A percentile compares a stretch with the other conserved stretches of the same genome.
Evolutionary conservation across 2,888 invertebrate genomes (phyloP).

Genomic region (Mesorhabditis sp.): DNA sequence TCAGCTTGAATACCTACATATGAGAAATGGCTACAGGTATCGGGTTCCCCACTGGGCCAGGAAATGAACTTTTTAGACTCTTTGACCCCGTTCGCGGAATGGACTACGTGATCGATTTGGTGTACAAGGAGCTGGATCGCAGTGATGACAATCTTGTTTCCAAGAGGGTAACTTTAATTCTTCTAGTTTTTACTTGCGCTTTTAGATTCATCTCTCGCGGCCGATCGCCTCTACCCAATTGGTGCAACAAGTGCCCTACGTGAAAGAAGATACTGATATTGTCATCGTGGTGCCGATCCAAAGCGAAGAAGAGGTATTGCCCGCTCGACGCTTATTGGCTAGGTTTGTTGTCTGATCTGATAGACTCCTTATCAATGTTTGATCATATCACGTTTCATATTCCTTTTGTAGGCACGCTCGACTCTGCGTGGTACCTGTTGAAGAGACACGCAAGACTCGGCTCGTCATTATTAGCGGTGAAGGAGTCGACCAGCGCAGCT

Average conservation of each 20-base stretch:
- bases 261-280: constrained; percentile 84
- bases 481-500: constrained; percentile 35
- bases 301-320: constrained; percentile 50
- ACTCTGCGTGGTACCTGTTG: constrained; percentile 68
- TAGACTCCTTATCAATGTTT: too few species aligned
- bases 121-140: constrained; percentile 27
- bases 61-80: constrained; percentile 54
- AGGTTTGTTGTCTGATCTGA: not conserved
- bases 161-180: constrained; percentile 12
- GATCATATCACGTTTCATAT: not conserved
- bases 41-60: not conserved
- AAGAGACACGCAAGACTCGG: constrained; percentile 43
- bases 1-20: constrained; percentile 45
- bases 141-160: constrained; percentile 13
- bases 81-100: constrained; percentile 81
- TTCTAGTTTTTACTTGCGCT: not conserved
- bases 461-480: constrained; percentile 44
- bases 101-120: constrained; percentile 75
- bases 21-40: constrained; percentile 46
- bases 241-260: constrained; percentile 79
- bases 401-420: constrained; percentile 67
- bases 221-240: constrained; percentile 83
- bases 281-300: constrained; percentile 72
- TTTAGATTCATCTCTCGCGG: constrained; percentile 58
- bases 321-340: constrained; percentile 70